Base-by-base conservation (phyloP, 2,113 vertebrate genomes). In the Lophura nycthemera region DNA sequence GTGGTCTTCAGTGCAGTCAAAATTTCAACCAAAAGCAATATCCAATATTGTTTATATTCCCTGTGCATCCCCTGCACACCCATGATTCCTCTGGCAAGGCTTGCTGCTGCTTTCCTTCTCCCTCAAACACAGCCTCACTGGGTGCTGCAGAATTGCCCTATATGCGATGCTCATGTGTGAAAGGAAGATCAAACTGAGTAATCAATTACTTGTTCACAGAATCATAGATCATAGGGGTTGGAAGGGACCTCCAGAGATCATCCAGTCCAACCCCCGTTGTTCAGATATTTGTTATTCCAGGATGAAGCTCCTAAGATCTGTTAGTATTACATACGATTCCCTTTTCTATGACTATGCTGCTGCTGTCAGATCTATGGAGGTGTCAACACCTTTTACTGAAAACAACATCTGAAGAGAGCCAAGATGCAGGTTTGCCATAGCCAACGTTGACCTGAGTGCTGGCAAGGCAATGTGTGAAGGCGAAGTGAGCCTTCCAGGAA, bases 381-480 rank as follows among this genome's bases (percentile, higher is more conserved):
- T 75, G 93, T 90, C 90, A 95, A 52, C 86, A 88, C 38, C 73
- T 64, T 60, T 93, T 96, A 94, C 83, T 67, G 76, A 79, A 78
- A 95, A 83, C 60, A 86, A 88, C 40, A 90, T 40, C 38, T 72
- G 86, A 92, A 13, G 29, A 47, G 13, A 71, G 34, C 48, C 36
- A 47, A 86, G 30, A 56, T 5, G 7, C 8, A 20, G 15, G 16
- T 6, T 61, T 50, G 8, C 40, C 57, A 43, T 2, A 1, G 50
- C 34, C 64, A 38, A n/a, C 24, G 45, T 34, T 32, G 21, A 48
- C 29, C 3, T 3, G 38, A 43, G 43, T 38, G 36, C 57, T 42
- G 38, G 24, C 30, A 65, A 43, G 29, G 30, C 1, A 1, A 56
- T 0, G 0, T 25, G 18, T 8, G 6, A 21, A 17, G 5, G 56